Conservation (phyloP, 2,797 vertebrate species). For the Staurois parvus region DNA sequence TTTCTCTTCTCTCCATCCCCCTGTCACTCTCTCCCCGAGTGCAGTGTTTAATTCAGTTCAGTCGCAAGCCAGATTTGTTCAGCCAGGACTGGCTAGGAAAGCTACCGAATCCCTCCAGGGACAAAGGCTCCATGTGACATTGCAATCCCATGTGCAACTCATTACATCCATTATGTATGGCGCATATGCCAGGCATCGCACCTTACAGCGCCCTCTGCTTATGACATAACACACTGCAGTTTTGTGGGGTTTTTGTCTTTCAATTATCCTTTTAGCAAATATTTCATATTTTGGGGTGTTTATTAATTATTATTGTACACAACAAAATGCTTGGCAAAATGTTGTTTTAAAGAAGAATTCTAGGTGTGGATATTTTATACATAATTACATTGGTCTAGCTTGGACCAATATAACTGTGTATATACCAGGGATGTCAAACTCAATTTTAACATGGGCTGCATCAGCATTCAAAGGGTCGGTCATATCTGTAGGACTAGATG, state of each 20-base stretch:
- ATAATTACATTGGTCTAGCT: no score
- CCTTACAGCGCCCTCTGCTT: not conserved
- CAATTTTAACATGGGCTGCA: no score
- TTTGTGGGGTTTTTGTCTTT: not conserved
- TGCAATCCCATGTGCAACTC: not conserved
- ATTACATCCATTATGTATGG: not conserved
- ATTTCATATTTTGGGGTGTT: no score
- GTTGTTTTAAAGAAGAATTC: no score
- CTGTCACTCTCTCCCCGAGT: not conserved
- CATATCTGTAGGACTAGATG: no score
- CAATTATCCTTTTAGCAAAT: no score
- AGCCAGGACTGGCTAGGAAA: constrained; percentile 7
- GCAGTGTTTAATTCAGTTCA: constrained; percentile 38
- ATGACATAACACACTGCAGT: not conserved
- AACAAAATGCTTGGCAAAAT: no score
- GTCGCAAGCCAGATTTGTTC: constrained; percentile 19
- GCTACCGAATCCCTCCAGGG: constrained; percentile 14
- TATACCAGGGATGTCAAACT: no score
- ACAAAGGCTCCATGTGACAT: constrained; percentile 33
- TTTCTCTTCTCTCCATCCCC: constrained; percentile 6
- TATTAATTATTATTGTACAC: no score
- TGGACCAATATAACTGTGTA: no score
- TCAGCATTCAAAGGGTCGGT: no score
- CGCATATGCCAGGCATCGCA: not conserved
- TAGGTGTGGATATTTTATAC: no score